Conservation (phyloP, 2,888 invertebrate species). For the Danaus chrysippus region DNA sequence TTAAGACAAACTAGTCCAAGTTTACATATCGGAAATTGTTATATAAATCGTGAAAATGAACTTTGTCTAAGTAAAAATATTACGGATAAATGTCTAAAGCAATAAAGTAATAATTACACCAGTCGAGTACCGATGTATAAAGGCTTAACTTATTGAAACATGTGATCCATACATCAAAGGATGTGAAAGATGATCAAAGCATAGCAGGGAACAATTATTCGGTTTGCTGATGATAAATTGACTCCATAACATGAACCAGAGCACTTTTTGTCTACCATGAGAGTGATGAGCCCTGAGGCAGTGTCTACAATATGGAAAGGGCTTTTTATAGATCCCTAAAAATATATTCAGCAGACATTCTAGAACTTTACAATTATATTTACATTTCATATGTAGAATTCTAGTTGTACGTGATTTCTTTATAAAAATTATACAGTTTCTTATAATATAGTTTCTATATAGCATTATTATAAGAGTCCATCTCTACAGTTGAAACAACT, state of each 20-base stretch:
- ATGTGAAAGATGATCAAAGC: constrained; percentile 42
- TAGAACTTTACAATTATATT: too few species aligned
- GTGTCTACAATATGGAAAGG: constrained; percentile 29
- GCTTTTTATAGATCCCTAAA: constrained; percentile 15
- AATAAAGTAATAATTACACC: constrained; percentile 13
- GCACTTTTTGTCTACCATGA: constrained; percentile 47
- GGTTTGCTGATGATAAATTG: constrained; percentile 54
- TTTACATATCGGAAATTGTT: too few species aligned
- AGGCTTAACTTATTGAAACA: constrained; percentile 1
- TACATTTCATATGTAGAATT: too few species aligned
- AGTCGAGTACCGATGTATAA: constrained; percentile 13
- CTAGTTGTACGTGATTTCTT: too few species aligned
- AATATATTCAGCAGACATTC: too few species aligned
- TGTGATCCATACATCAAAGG: constrained; percentile 25
- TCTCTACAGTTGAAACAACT: constrained; percentile 34
- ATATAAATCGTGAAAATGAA: too few species aligned
- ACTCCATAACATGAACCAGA: constrained; percentile 52
- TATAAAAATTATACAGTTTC: too few species aligned
- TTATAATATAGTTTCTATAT: neutral
- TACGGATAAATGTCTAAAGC: too few species aligned
- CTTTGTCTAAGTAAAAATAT: too few species aligned
- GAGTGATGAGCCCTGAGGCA: constrained; percentile 45
- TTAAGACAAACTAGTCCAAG: too few species aligned
- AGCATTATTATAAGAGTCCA: constrained; percentile 6
- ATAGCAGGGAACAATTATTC: constrained; percentile 48